Evolutionary conservation across 30 jellyfish, hydroid and myxozoan species (phyloP), one percentile per base, ranked within the genome.

Genomic region (Cassiopea andromeda): DNA sequence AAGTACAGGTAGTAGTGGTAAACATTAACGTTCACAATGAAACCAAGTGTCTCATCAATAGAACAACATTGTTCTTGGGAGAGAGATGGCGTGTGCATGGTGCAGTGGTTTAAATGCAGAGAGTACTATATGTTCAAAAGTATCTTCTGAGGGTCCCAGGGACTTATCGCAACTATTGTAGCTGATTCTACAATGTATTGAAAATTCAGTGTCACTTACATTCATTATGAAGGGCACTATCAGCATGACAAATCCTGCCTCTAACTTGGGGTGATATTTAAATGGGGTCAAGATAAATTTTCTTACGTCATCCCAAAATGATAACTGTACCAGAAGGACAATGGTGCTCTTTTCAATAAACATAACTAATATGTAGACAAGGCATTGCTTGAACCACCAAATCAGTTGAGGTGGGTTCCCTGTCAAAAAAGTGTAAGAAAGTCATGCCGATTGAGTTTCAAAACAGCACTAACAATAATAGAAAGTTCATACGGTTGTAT

Each of bases 141-240:
- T 27, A 27, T 27, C 38, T 27, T 27, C 38, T 27, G 38, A 27
- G 38, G 38, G 38, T 0, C 38, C 38, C 38, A 27, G 38, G 38
- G 38, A 27, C 38, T 27, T 27, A 27, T 27, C 38, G 38, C 38
- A 27, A 27, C 38, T 27, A 27, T 27, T 27, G 38, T 27, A 27
- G 38, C 38, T 27, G 38, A 27, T 27, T 27, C 38, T 27, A 27
- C 38, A 27, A 27, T 27, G 38, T 27, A 27, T 27, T 27, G 38
- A 27, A 0, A 27, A 27, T 27, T 27, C 64, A 54, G 7, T 38
- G 38, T 47, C 43, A 95, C 99, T 90, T 73, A 95, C 99, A 80
- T 95, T 95, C 97, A 95, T 91, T 4, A 95, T 59, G 71, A 95
- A 95, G 7, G 99, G 99, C 2, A 95, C 99, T 9, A 91, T 82